Base-by-base conservation (phyloP, 2,888 invertebrate species). In the Atethmia centrago region DNA sequence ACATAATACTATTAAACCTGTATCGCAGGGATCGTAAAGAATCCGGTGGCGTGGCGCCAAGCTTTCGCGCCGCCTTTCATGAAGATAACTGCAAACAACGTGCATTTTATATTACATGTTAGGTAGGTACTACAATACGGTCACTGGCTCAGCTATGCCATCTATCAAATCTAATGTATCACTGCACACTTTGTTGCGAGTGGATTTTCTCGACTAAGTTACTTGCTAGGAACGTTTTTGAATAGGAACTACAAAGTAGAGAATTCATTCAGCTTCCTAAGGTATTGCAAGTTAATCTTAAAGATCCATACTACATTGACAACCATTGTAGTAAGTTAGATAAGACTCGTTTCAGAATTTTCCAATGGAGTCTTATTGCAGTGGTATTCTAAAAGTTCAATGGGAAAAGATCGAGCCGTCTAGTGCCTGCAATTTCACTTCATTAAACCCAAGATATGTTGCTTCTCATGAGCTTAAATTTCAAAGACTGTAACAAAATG, bases 11-110 rank as follows among this genome's bases (percentile, higher is more conserved):
- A 85, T 83, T 87, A 83, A 78, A 86, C 84, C 88, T 85, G 84
- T 88, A 87, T 86, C 74, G 68, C 84, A 76, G 74, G 84, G 84
- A 83, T 88, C 86, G 86, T 90, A 90, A 90, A 88, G 83, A 84
- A 87, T 81, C 77, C 77, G 84, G 88, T 92, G 90, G 92, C 89
- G 66, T 47, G 67, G 70, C 84, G 92, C 92, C 92, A 92, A 89
- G 85, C 85, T 82, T 84, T 86, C 85, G 85, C 87, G 74, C 82
- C 80, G 83, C 80, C 83, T 79, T 78, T 80, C 84, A 75, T 74
- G 77, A 84, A 80, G 79, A 81, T 86, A 84, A 74, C 63, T 36
- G 63, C 55, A 8, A 76, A 79, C 73, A 74, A 84, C 87, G 85
- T 84, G 87, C 70, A 59, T 70, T 77, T 88, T 80, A 87, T 88